Base-by-base conservation (phyloP, 2,888 invertebrate species). In the Homarus gammarus region DNA sequence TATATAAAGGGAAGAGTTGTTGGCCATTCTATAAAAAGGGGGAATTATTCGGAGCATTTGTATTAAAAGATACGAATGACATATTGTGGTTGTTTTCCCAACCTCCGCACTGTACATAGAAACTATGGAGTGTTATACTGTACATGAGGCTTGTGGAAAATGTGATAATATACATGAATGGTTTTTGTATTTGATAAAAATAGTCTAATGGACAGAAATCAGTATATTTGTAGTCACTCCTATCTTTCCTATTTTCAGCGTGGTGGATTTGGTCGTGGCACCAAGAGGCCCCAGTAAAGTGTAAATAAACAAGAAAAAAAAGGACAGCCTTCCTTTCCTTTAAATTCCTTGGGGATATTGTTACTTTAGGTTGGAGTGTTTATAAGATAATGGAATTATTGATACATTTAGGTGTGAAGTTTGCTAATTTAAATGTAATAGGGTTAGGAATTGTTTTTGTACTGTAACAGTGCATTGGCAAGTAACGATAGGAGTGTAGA, bases 181-280 rank as follows among this genome's bases (percentile, higher is more conserved):
- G 27, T 78, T 51, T 64, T 38, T 1, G 0, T 22, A 73, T 22
- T 31, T 49, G 27, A 73, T 10, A 38, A 2, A n/a, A 31, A 64
- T 0, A 2, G 15, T 27, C 8, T n/a, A 49, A 75, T 38, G 40
- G 12, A 22, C 27, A 27, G 1, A n/a, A 33, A 38, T 3, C 31
- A 10, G 44, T 49, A 49, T 49, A 8, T 61, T 70, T 40, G 22
- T 73, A 10, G n/a, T 64, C 61, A 27, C 18, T 87, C 15, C 0
- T 92, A 85, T 83, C 12, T 77, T 70, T 84, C 82, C 40, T 78
- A 5, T 61, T 91, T 92, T 49, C 91, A 92, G 92, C 92, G 92
- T 90, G 92, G 92, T 82, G 92, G 92, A 33, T 92, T 92, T 92
- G 92, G 92, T 12, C 92, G 92, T 64, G 92, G 92, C 51, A 90